Evolutionary conservation across 92 coral and sea anemone species (phyloP), one percentile per base, ranked within the genome.

Genomic region (Chrysogorgia sp.): DNA sequence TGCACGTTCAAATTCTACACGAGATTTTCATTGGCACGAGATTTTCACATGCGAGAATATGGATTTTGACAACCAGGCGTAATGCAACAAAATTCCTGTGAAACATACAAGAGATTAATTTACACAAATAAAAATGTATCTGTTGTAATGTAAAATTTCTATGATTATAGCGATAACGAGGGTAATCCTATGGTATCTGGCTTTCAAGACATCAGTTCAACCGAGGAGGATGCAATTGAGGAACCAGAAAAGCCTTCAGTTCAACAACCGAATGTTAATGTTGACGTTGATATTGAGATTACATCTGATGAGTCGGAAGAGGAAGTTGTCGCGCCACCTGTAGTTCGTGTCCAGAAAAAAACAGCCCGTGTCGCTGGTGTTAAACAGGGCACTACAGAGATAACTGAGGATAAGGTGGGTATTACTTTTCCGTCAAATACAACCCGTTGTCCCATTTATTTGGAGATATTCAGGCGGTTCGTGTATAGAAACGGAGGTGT

Each of bases 121-220:
- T n/a, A n/a, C n/a, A n/a, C n/a, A n/a, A n/a, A n/a, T n/a, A n/a
- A n/a, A n/a, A n/a, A n/a, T n/a, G n/a, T n/a, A n/a, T n/a, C n/a
- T n/a, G n/a, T n/a, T 52, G 43, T 14, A 41, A 19, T 31, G 21
- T 7, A 10, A 25, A 41, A 57, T 1, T 55, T 33, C 19, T 66
- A 28, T 40, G 86, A 90, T 62, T 96, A 85, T 67, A 82, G 85
- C 29, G 92, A 82, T 0, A 45, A 72, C 40, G 62, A 68, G 28
- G 71, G 86, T 40, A 93, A 93, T 60, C 98, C 98, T 0, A 91
- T 93, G 98, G 98, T 93, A 19, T 89, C 98, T 8, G 93, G 97
- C 7, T 93, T 93, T 69, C 97, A 93, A 75, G 98, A 93, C 69
- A 81, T 93, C 5, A 91, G 91, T 31, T 90, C 92, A 10, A 96